Conservation (phyloP, 1,140 invertebrate species). For the Colletes gigas region DNA sequence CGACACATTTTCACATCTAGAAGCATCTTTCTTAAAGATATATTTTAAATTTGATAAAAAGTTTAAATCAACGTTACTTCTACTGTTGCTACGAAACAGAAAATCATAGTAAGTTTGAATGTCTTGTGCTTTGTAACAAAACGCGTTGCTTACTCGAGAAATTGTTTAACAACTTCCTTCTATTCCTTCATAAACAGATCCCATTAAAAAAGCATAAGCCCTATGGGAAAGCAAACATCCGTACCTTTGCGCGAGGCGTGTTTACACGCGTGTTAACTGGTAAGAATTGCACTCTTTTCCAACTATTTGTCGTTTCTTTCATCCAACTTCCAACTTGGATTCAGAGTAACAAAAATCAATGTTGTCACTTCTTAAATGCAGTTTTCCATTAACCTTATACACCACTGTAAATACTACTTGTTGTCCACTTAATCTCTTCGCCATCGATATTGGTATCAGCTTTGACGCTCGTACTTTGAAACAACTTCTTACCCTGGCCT, state of each 20-base stretch:
- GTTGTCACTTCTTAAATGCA: conserved; percentile 9
- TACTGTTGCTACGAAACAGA: conserved; percentile 1
- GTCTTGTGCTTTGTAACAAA: not conserved
- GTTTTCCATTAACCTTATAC: conserved; percentile 33
- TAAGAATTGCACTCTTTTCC: conserved; percentile 54
- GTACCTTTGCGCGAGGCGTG: not conserved
- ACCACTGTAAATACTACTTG: conserved; percentile 29
- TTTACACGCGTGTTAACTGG: not conserved
- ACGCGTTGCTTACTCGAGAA: not conserved
- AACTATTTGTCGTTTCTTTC: conserved; percentile 11
- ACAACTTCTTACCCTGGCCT: conserved; percentile 66
- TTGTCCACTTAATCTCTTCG: conserved; percentile 41
- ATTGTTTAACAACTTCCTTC: not conserved
- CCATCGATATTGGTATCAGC: conserved; percentile 58
- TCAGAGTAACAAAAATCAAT: conserved; percentile 14
- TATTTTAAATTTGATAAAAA: not conserved
- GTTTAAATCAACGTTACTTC: not conserved
- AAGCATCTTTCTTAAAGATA: not conserved
- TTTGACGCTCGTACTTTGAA: conserved; percentile 48
- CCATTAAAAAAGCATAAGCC: not conserved
- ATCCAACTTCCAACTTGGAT: conserved; percentile 14
- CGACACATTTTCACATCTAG: no score
- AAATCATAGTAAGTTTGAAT: conserved; percentile 7
- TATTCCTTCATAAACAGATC: not conserved
- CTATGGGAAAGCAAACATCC: not conserved